Base-by-base conservation (phyloP, 1,140 invertebrate species). In the Anagrus nilaparvatae region DNA sequence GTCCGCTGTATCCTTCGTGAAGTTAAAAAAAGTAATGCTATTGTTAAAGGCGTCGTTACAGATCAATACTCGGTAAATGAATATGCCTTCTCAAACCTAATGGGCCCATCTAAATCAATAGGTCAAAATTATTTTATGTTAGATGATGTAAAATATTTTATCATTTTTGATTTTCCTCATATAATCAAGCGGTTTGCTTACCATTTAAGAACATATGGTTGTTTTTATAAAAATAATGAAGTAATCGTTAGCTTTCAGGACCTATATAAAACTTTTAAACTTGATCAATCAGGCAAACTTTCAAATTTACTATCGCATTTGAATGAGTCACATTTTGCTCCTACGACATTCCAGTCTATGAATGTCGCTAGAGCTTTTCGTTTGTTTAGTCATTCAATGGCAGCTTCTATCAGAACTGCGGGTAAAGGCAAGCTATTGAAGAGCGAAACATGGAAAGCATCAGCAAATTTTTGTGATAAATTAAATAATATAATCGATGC, bases 301-400 rank as follows among this genome's bases (percentile, higher is more conserved):
- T 54, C 50, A 4, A 36, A 43, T 28, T 34, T 52, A 12, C 25
- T 54, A 20, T 40, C 37, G 3, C 47, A 54, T 24, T 49, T 54
- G 23, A 46, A 49, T 2, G 34, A 46, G 35, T 31, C 38, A 16
- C 49, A 53, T 42, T 19, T 53, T 7, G 4, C 27, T n/a, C 51
- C 48, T 17, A 47, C 48, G 25, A 3, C 27, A 9, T 52, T 50
- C 13, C 36, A 53, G 30, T 21, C 37, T 0, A 54, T 54, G 52
- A 54, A 54, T 25, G 47, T 51, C 5, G 40, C 43, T 17, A 30
- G 40, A 29, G 39, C 46, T 8, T 48, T 51, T 31, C 46, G 48
- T 29, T 10, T 48, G 4, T 31, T 48, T 4, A 43, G 46, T 14
- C 27, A 33, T 20, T 19, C 24, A 17, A 48, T 16, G 32, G 34